phyloP scores from a whole-genome alignment of 1,140 invertebrate genomes.

The Protaetia brevitarsis region DNA sequence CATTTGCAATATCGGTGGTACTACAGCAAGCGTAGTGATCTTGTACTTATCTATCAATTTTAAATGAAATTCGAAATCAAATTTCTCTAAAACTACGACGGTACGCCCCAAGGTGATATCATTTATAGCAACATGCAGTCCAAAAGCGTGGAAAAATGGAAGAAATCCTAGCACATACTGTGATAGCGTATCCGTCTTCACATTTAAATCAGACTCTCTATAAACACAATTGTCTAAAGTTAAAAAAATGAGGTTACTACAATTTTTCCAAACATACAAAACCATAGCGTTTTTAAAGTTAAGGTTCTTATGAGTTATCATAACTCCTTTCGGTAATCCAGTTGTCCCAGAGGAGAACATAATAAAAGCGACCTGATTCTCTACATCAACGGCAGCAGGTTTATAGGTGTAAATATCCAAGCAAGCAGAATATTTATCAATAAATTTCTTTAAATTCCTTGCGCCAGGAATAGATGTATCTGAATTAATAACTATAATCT shows the following conservation, averaged over 20 bases:
- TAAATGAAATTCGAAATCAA: neutral
- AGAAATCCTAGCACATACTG: neutral
- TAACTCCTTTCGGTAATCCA: constrained; percentile 74
- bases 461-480: neutral
- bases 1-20: neutral
- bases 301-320: constrained; percentile 62
- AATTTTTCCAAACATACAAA: too few relatives aligned
- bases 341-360: constrained; percentile 65
- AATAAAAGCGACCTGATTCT: constrained; percentile 43
- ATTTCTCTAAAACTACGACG: constrained; percentile 10
- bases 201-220: neutral
- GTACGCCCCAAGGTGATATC: neutral
- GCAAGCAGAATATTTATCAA: neutral
- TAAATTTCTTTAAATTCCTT: neutral
- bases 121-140: neutral
- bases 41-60: constrained; percentile 4
- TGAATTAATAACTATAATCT: constrained; percentile 32
- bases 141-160: constrained; percentile 15
- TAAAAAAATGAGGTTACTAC: too few relatives aligned
- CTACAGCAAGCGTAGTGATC: neutral
- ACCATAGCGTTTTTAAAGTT: neutral
- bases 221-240: too few relatives aligned
- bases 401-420: constrained; percentile 22
- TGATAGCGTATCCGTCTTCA: neutral
- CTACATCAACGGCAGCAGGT: constrained; percentile 21